Percentiles rank a stretch among this genome's conserved stretches.
Conservation (phyloP, 2,113 vertebrate genomes). For the Passerina amoena region DNA sequence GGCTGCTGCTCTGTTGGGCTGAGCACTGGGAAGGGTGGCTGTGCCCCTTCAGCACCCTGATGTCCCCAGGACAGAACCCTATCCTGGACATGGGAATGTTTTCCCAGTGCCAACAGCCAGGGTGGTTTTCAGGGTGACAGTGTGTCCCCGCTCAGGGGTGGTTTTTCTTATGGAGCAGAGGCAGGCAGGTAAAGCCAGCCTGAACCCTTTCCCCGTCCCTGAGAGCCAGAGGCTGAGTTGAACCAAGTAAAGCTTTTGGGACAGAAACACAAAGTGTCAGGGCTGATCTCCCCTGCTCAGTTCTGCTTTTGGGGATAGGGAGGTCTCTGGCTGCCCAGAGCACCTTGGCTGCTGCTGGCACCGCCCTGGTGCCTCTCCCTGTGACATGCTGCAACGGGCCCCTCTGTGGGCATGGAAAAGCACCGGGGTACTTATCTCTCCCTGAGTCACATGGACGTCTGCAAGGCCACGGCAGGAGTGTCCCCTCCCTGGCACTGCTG, state of each 20-base stretch:
- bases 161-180: not conserved
- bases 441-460: not conserved
- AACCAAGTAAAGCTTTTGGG: not conserved
- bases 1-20: not conserved
- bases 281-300: not conserved
- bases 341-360: not conserved
- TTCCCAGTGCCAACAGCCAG: not conserved
- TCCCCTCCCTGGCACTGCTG: not conserved
- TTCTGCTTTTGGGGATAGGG: not conserved
- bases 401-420: not conserved
- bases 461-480: not conserved
- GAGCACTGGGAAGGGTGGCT: not conserved
- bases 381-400: not conserved
- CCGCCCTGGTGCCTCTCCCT: not conserved
- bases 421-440: not conserved
- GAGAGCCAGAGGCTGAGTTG: not conserved
- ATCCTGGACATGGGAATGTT: not conserved
- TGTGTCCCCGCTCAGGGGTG: not conserved
- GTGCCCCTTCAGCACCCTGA: not conserved
- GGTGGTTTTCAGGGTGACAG: not conserved
- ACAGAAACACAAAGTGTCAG: not conserved
- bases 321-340: not conserved
- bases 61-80: not conserved
- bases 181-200: not conserved
- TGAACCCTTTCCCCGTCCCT: not conserved